These are phyloP conservation scores for Hexactinellida sp. DNA, from an alignment of 37 sponge, comb jelly and placozoan genomes.

Conservation along the genomic window DNA sequence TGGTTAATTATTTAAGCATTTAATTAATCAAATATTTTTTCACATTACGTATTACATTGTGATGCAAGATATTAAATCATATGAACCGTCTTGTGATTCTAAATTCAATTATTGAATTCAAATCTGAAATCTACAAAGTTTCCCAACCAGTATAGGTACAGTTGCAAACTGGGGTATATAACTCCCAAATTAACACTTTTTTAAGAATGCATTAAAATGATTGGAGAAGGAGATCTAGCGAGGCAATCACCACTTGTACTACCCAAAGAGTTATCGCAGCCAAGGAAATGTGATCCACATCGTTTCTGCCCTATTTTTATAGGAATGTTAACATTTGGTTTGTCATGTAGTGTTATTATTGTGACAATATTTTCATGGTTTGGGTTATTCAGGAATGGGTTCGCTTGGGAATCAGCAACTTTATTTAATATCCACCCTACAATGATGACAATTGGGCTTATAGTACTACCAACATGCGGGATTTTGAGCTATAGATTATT, in stretches of 20 bases:
- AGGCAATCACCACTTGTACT: not conserved
- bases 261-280: not conserved
- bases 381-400: not conserved
- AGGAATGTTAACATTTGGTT: not conserved
- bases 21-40: too few species aligned
- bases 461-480: not conserved
- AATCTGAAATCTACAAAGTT: not conserved
- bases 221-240: not conserved
- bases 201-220: not conserved
- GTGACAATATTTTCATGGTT: constrained; percentile 6
- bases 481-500: not conserved
- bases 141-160: not conserved
- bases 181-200: not conserved
- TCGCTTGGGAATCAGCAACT: not conserved
- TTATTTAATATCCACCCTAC: not conserved
- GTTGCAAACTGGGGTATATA: too few species aligned
- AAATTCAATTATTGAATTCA: not conserved
- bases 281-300: not conserved
- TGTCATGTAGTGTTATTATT: not conserved
- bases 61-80: too few species aligned
- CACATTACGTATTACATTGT: not conserved
- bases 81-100: not conserved
- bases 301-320: not conserved
- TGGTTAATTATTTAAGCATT: too few species aligned
- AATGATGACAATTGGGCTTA: not conserved